Percentiles rank a stretch among this genome's conserved stretches.
Conservation (phyloP, 2,797 vertebrate genomes). For the Notolabrus celidotus region DNA sequence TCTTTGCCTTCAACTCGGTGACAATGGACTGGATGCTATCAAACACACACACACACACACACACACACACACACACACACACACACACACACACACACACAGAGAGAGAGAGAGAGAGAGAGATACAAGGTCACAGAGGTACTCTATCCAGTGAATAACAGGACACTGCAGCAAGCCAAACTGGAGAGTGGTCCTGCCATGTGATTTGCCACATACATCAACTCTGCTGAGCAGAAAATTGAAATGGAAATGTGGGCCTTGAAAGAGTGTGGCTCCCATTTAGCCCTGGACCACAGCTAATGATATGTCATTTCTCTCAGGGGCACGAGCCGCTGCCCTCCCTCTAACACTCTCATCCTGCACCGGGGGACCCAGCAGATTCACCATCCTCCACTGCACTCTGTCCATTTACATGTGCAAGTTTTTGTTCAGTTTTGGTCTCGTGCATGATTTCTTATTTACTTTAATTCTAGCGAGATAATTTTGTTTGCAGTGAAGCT, state of each 20-base stretch:
- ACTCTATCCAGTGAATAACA: slow-evolving; percentile 75
- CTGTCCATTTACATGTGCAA: not conserved
- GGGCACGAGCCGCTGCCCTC: slow-evolving; percentile 70
- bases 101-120: no score
- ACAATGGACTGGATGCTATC: slow-evolving; percentile 42
- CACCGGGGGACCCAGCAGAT: slow-evolving; percentile 46
- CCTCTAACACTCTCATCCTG: slow-evolving; percentile 62
- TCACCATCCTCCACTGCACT: slow-evolving; percentile 6
- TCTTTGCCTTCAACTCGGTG: slow-evolving; percentile 51
- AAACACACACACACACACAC: slow-evolving; percentile 18
- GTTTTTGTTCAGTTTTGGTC: not conserved
- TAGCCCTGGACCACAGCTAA: slow-evolving; percentile 82
- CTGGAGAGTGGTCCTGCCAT: slow-evolving; percentile 68
- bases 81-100: slow-evolving; percentile 28
- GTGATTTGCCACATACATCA: slow-evolving; percentile 87
- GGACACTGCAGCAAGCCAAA: slow-evolving; percentile 61
- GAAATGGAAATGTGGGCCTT: slow-evolving; percentile 89
- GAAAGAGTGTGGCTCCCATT: slow-evolving; percentile 83
- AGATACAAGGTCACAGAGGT: slow-evolving; percentile 78
- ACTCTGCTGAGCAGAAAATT: slow-evolving; percentile 88
- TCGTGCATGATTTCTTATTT: not conserved
- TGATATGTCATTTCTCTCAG: slow-evolving; percentile 88
- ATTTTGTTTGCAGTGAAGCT: not conserved
- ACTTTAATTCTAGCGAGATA: not conserved
- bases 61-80: slow-evolving; percentile 17